Base-by-base conservation (phyloP, 2,113 vertebrate genomes). In the Neogale vison region DNA sequence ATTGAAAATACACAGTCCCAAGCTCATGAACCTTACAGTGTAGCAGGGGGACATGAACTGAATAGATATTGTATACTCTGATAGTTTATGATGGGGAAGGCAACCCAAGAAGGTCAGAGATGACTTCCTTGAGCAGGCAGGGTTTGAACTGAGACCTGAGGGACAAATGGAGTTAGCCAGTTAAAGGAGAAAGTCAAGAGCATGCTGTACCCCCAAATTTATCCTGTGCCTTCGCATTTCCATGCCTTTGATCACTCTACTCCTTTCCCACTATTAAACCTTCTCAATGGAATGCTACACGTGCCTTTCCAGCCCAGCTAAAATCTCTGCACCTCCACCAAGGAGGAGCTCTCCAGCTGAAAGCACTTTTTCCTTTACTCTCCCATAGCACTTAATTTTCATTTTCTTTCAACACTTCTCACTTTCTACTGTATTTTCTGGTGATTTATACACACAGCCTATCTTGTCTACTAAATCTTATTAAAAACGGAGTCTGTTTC, bases 391-490 rank as follows among this genome's bases (percentile, higher is more conserved):
- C 26, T 39, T n/a, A 23, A 26, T 74, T 93, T 96, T 89, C 67
- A 39, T 88, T 81, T 96, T 86, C 65, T 67, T 34, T 88, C 29
- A 55, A 90, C 65, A 72, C 14, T 29, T 74, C 65, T 93, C 24
- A 50, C 47, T 96, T 91, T 86, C 87, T 71, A 23, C 55, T 61
- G 2, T 55, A 14, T 92, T 94, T 96, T 91, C 81, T 50, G 45
- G 29, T 86, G 93, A 81, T 85, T 97, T 84, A 85, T 31, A 83
- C 61, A 80, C 29, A 94, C 9, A 52, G 36, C 36, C 80, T 83
- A 67, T 89, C 92, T 87, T n/a, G 52, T 87, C 87, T 39, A 71
- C 23, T 59, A 96, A 96, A 77, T 88, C 81, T 93, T 85, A 72
- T 6, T 67, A 61, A 93, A 52, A 96, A 71, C 9, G 71, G 61